phyloP scores from a whole-genome alignment of 2,113 vertebrate genomes.

The Labeo rohita region DNA sequence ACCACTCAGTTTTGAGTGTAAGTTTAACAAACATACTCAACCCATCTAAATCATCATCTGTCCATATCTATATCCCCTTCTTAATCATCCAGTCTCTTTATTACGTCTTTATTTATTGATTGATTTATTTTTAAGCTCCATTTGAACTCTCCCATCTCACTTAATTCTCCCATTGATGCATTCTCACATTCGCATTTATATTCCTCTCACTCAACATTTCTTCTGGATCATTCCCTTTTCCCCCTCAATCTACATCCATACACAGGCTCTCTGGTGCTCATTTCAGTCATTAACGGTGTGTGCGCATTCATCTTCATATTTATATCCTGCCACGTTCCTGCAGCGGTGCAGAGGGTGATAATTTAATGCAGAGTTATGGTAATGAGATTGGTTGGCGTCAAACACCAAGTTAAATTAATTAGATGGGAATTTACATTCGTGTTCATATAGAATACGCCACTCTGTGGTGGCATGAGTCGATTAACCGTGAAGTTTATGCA shows the following conservation, averaged over 20 bases:
- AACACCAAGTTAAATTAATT: conserved; percentile 36
- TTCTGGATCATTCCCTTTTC: neutral
- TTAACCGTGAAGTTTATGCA: conserved; percentile 8
- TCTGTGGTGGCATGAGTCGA: neutral
- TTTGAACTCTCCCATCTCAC: neutral
- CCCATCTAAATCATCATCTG: neutral
- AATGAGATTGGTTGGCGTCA: neutral
- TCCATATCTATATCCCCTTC: neutral
- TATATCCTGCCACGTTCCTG: conserved; percentile 14
- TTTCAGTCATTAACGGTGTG: neutral
- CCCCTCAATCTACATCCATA: neutral
- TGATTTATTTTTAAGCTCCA: neutral
- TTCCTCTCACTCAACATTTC: conserved; percentile 2
- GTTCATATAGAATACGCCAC: neutral
- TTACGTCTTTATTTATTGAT: neutral
- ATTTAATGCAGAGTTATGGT: conserved; percentile 27
- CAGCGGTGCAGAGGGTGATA: neutral
- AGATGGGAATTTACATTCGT: conserved; percentile 4
- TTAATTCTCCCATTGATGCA: neutral
- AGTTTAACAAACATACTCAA: neutral
- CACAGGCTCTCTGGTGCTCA: neutral
- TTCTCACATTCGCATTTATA: neutral
- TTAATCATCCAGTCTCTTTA: neutral
- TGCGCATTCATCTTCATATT: conserved; percentile 36
- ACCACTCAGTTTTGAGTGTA: neutral